A percentile compares a stretch with the other conserved stretches of the same genome.
Evolutionary conservation across 1,140 invertebrate genomes (phyloP).

Genomic region (Homalodisca vitripennis): DNA sequence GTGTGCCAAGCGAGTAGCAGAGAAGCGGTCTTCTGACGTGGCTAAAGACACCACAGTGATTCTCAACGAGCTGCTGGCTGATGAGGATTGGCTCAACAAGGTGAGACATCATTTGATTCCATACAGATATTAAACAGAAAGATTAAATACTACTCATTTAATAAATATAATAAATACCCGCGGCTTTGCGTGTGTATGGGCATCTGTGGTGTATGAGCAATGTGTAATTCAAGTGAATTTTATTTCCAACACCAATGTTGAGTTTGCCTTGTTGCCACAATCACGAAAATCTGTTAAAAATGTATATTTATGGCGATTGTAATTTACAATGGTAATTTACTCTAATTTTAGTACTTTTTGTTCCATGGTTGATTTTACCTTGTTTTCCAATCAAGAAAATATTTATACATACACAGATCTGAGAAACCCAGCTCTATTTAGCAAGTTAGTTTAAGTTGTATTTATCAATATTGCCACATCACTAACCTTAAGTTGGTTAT

Average conservation of each 20-base stretch:
- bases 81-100: conserved; percentile 79
- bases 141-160: background rate
- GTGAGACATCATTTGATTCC: conserved; percentile 50
- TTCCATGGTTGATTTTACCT: no score
- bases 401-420: no score
- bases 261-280: no score
- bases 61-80: conserved; percentile 79
- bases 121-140: background rate
- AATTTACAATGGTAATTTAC: no score
- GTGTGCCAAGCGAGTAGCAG: conserved; percentile 75
- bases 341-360: no score
- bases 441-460: background rate
- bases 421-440: no score
- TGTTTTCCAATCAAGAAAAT: no score
- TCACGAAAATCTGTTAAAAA: no score
- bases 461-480: background rate
- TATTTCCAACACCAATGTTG: no score
- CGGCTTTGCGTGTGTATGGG: background rate
- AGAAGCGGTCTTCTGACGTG: conserved; percentile 69
- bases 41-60: conserved; percentile 82
- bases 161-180: background rate
- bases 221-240: no score
- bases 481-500: background rate
- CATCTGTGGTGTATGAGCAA: background rate
- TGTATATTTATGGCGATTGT: no score